These are phyloP conservation scores for Aramus guarauna DNA, from an alignment of 2,113 vertebrate species.

Conservation along the genomic window DNA sequence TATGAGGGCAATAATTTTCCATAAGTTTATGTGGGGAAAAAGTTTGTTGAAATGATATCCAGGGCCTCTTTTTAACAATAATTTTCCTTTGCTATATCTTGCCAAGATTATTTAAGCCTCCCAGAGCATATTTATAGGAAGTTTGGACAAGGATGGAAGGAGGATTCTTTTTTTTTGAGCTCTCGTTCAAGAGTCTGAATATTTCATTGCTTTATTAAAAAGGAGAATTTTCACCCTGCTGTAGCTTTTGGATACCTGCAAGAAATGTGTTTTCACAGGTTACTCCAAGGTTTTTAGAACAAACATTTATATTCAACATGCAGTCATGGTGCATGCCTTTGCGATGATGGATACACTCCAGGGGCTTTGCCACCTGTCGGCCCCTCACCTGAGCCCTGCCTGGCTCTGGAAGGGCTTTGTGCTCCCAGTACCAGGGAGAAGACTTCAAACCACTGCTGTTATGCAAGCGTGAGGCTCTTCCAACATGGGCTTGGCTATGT, in stretches of 20 bases:
- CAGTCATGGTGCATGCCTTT: background rate
- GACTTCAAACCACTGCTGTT: background rate
- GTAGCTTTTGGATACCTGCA: background rate
- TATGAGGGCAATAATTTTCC: constrained; percentile 59
- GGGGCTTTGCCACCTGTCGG: background rate
- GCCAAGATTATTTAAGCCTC: constrained; percentile 61
- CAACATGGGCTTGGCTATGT: background rate
- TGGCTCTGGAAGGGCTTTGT: background rate
- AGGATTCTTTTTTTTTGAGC: background rate
- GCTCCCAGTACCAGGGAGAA: background rate
- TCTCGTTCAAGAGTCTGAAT: background rate
- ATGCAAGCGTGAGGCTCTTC: background rate
- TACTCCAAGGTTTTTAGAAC: background rate
- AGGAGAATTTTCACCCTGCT: background rate
- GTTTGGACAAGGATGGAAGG: constrained; percentile 6
- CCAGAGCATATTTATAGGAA: constrained; percentile 27
- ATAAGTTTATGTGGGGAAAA: constrained; percentile 45
- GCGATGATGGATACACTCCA: background rate
- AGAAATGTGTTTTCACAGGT: background rate
- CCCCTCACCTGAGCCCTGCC: background rate
- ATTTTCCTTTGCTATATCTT: constrained; percentile 47
- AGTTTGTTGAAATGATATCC: constrained; percentile 41
- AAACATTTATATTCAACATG: background rate
- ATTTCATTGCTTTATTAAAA: constrained; percentile 25
- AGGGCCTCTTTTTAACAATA: constrained; percentile 45